phyloP scores from a whole-genome alignment of 2,888 invertebrate species.

The Lamproptera curius region DNA sequence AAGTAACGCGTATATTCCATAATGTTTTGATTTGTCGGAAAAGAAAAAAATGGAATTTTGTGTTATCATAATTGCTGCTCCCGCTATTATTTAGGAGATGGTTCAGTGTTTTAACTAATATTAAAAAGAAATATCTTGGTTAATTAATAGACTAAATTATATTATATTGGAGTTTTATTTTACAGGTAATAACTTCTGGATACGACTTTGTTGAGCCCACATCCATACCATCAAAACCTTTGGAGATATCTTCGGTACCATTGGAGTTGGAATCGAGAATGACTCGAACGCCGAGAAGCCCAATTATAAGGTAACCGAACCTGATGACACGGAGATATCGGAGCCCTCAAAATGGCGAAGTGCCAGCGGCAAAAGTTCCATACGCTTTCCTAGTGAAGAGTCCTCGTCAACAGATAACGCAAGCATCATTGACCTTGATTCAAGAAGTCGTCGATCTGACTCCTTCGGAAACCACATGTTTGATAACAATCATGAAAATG shows the following conservation, averaged over 20 bases:
- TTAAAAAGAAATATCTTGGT: too few species aligned
- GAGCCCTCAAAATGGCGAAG: conserved; percentile 82
- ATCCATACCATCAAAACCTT: conserved; percentile 49
- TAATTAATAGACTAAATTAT: too few species aligned
- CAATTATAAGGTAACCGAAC: conserved; percentile 70
- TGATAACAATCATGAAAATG: conserved; percentile 19
- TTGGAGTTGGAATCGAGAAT: conserved; percentile 45
- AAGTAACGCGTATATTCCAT: too few species aligned
- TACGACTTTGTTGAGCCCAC: conserved; percentile 57
- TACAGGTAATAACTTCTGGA: conserved; percentile 69
- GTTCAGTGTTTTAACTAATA: too few species aligned
- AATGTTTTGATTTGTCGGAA: too few species aligned
- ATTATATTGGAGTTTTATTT: too few species aligned
- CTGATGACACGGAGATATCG: conserved; percentile 76
- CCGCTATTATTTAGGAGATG: conserved; percentile 8
- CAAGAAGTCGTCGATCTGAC: conserved; percentile 44
- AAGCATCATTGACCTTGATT: conserved; percentile 65
- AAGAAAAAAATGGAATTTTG: too few species aligned
- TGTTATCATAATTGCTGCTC: conserved; percentile 2
- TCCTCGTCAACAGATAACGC: conserved; percentile 69
- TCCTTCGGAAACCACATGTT: conserved; percentile 52
- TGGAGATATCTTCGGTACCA: conserved; percentile 68
- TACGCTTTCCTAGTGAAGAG: conserved; percentile 82
- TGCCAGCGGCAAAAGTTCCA: conserved; percentile 80
- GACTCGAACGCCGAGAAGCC: conserved; percentile 48